A percentile compares a stretch with the other conserved stretches of the same genome.
phyloP scores from a whole-genome alignment of 2,797 vertebrate species.

The Alauda arvensis region DNA sequence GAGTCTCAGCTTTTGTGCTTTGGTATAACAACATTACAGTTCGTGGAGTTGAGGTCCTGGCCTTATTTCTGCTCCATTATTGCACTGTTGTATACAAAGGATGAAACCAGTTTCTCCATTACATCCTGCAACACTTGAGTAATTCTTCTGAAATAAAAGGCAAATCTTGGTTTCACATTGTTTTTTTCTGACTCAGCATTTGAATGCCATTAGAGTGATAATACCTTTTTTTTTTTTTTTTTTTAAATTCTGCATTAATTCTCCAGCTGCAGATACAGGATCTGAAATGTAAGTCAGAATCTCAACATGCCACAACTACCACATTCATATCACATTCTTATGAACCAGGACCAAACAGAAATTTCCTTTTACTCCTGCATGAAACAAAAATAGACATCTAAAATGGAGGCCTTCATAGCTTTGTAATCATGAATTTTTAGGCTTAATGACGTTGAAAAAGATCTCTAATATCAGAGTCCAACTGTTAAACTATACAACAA shows the following conservation, averaged over 20 bases:
- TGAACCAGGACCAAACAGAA: neutral
- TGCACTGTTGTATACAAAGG: neutral
- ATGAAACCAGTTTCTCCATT: slow-evolving; percentile 17
- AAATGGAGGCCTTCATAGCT: neutral
- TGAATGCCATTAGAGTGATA: slow-evolving; percentile 41
- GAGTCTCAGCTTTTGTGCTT: neutral
- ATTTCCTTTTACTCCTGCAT: slow-evolving; percentile 8
- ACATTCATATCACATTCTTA: neutral
- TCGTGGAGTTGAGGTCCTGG: neutral
- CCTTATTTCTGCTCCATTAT: slow-evolving; percentile 40
- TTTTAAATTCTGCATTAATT: neutral
- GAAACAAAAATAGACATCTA: neutral
- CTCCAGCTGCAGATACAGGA: neutral
- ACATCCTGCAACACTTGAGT: slow-evolving; percentile 2
- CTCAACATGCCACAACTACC: neutral
- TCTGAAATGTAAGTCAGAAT: neutral
- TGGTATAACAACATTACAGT: neutral
- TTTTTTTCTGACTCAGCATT: neutral
- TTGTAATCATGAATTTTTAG: neutral
- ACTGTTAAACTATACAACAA: neutral
- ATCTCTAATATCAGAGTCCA: neutral
- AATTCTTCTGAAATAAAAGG: slow-evolving; percentile 17
- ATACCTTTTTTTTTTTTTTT: slow-evolving; percentile 4
- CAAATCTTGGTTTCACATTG: neutral
- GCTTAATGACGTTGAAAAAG: neutral